Evolutionary conservation across 2,888 invertebrate species (phyloP), one percentile per base, ranked within the genome.

Genomic region (Candidula unifasciata): DNA sequence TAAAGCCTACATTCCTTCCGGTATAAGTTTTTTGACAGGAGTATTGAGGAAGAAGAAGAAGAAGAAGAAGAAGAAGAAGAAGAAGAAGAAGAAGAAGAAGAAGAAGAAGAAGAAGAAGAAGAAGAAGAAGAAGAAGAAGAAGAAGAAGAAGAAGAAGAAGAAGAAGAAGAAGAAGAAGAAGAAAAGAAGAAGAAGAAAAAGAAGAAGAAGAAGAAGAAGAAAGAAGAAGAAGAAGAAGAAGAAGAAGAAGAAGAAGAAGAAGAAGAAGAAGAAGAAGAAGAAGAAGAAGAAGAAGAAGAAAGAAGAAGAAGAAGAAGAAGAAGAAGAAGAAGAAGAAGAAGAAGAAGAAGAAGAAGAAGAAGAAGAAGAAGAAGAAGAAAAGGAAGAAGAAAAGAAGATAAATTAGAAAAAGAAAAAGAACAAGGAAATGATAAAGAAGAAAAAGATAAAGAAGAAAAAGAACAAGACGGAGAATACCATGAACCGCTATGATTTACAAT

Each of bases 271-370:
- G 69, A 33, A 80, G 37, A 54, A 52, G 30, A 69, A 80, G 54
- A 68, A 33, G 44, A 30, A 44, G 80, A 66, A 66, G n/a, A 66
- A 44, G 66, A 37, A 30, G 35, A 37, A 66, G 79, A 66, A 37
- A 66, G 79, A 64, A 33, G 35, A 37, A 64, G 37, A 79, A 33
- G 37, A 69, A 68, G 37, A 54, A 30, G 54, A 35, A 64, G 82
- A 74, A 54, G 35, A 64, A 73, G 71, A 82, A 60, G 54, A 37
- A 66, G 80, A 64, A 27, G 27, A 35, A 18, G 71, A 76, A 13
- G 44, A 44, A 52, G 54, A 52, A 74, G 10, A 74, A 35, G 24
- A 24, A 54, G 54, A 54, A 54, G 54, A 54, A 54, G 54, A 54
- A 54, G 54, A 54, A 64, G 24, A 10, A n/a, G 24, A 18, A 10